Evolutionary conservation across 2,888 invertebrate genomes (phyloP).

Genomic region (Crocallis elinguaria): DNA sequence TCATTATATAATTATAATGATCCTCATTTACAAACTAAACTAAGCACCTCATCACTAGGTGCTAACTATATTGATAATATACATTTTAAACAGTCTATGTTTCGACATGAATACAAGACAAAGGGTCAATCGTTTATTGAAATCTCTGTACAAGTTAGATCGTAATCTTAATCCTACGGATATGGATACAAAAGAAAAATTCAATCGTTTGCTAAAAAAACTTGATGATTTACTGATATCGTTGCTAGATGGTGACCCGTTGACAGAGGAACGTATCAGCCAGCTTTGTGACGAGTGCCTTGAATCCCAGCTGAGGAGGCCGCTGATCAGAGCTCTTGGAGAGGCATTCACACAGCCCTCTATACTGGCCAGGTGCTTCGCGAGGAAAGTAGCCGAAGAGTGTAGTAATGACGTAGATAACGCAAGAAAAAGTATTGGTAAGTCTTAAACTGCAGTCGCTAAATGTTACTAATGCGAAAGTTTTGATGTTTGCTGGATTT

Average conservation of each 20-base stretch:
- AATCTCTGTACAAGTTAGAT: not conserved
- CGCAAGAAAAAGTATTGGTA: constrained; percentile 59
- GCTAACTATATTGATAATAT: too few species aligned
- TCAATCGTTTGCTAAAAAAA: constrained; percentile 42
- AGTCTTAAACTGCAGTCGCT: too few species aligned
- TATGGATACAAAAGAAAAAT: constrained; percentile 32
- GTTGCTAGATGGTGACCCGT: constrained; percentile 73
- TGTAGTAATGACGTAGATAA: constrained; percentile 41
- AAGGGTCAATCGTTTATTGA: not conserved
- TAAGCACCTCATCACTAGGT: too few species aligned
- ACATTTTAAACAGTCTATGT: too few species aligned
- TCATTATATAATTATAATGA: too few species aligned
- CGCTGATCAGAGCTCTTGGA: constrained; percentile 90
- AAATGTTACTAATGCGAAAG: too few species aligned
- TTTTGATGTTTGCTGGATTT: too few species aligned
- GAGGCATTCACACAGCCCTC: constrained; percentile 88
- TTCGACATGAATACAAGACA: too few species aligned
- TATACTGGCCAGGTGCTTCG: constrained; percentile 89
- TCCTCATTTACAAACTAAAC: too few species aligned
- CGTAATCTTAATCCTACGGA: not conserved
- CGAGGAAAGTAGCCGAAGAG: constrained; percentile 65
- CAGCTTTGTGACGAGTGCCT: constrained; percentile 91
- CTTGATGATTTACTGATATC: constrained; percentile 55
- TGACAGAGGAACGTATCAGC: constrained; percentile 91
- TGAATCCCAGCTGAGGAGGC: constrained; percentile 87